Evolutionary conservation across 2,888 invertebrate species (phyloP), one percentile per base, ranked within the genome.

Genomic region (Junonia oenone): DNA sequence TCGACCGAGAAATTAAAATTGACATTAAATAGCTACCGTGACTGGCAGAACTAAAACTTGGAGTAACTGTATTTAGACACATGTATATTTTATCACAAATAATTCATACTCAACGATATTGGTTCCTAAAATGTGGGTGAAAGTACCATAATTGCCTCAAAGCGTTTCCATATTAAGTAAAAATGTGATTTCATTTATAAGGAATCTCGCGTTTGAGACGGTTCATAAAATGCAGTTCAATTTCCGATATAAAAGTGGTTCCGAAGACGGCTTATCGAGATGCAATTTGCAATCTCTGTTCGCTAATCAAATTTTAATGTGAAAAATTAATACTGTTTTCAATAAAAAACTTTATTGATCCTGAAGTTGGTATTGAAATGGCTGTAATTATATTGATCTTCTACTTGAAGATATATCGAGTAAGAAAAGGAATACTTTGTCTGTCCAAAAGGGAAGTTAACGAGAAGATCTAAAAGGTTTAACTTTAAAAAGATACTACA

Each of bases 301-400:
- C 43, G 43, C 43, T 43, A 43, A 43, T 43, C 43, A 43, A 13
- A 26, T 43, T 43, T 40, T 43, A 43, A 26, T 43, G 8, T 26
- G 14, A 26, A 43, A 43, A 43, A 13, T 26, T 22, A 43, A 43
- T 17, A 43, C 13, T 43, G 13, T 22, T 5, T 43, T 26, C 22
- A 2, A 26, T n/a, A 26, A 13, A 43, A 43, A 26, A 43, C 22
- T 43, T 22, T 26, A 43, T n/a, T n/a, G 43, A 4, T n/a, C 6
- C 6, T 13, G 22, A 6, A n/a, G 13, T 26, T 13, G 13, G 5
- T 38, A 8, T 38, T 38, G 14, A 38, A 37, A 15, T 35, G 6
- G 5, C 5, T 6, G 13, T 13, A 35, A 6, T 35, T 13, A 13
- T 35, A 35, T 6, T 6, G 6, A n/a, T n/a, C n/a, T n/a, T n/a